Evolutionary conservation across 2,888 invertebrate genomes (phyloP), one percentile per base, ranked within the genome.

Genomic region (Labia minor): DNA sequence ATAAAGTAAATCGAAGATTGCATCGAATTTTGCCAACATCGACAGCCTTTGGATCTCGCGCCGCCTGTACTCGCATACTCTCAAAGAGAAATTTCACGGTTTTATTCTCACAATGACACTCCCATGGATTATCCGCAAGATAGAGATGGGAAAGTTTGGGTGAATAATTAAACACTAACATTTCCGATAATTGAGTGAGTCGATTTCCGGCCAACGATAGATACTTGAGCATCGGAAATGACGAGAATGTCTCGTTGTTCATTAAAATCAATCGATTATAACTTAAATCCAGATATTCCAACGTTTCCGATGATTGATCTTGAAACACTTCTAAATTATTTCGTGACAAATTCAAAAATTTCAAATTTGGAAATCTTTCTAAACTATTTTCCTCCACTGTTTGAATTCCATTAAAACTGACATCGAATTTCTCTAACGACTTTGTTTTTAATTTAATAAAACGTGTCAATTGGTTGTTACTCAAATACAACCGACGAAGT

Each of bases 41-140:
- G 3, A 49, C 49, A 14, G n/a, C 14, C 2, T 49, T 11, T n/a
- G 3, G 14, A 16, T 49, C 49, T 2, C 16, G 14, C 2, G 16
- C n/a, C n/a, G 16, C 16, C 14, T 10, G 3, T 3, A 49, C 3
- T 3, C 49, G 14, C 4, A 49, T 2, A n/a, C 14, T 14, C 16
- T 65, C 65, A 61, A 63, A 68, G 18, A 68, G 62, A 1, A 3
- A 8, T 21, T 67, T 67, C 20, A 68, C 65, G 3, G 63, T 37
- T 2, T 37, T 10, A 3, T 66, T 62, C 19, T 63, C 37, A 19
- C 68, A 68, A 19, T 68, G 63, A 19, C 68, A 68, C 18, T 65
- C 67, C 68, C 68, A 68, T 2, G 67, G 68, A 61, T 68, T 68
- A 21, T 68, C 67, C 6, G 63, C 67, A n/a, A 68, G 63, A 16